Percentiles rank a stretch among this genome's conserved stretches.
Conservation (phyloP, 2,797 vertebrate species). For the Heliangelus exortis region DNA sequence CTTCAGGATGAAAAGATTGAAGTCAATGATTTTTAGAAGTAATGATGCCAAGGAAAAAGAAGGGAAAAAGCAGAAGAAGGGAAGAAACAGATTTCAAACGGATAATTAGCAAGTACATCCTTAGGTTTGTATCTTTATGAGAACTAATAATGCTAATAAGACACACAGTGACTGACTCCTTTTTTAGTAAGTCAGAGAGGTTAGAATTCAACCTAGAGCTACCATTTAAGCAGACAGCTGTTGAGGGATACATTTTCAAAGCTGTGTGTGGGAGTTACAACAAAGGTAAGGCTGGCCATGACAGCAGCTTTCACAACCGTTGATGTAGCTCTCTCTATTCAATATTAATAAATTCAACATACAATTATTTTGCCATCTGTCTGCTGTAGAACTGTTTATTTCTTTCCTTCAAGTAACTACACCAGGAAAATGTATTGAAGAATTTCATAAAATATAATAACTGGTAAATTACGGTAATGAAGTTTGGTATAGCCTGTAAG, state of each 20-base stretch:
- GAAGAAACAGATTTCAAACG: slow-evolving; percentile 27
- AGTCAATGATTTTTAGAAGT: neutral
- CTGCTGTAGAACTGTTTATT: neutral
- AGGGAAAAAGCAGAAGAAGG: neutral
- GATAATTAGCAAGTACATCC: slow-evolving; percentile 40
- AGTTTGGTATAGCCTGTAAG: neutral
- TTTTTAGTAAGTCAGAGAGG: slow-evolving; percentile 3
- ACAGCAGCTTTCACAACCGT: slow-evolving; percentile 8
- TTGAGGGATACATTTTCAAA: neutral
- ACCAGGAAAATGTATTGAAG: neutral
- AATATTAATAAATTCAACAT: slow-evolving; percentile 24
- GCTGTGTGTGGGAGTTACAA: neutral
- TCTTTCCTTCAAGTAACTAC: neutral
- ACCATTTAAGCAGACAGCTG: neutral
- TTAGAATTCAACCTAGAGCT: neutral
- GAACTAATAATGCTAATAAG: slow-evolving; percentile 47
- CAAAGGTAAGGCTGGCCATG: slow-evolving; percentile 6
- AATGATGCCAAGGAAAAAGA: neutral
- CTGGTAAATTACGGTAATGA: slow-evolving; percentile 12
- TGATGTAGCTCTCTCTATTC: slow-evolving; percentile 1
- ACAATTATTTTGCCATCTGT: slow-evolving; percentile 62
- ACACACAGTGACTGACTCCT: neutral
- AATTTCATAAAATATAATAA: neutral
- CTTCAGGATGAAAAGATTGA: neutral
- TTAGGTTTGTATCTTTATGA: slow-evolving; percentile 41